Percentiles rank a stretch among this genome's conserved stretches.
Evolutionary conservation across 2,113 vertebrate species (phyloP).

Genomic region (Plectropomus leopardus): DNA sequence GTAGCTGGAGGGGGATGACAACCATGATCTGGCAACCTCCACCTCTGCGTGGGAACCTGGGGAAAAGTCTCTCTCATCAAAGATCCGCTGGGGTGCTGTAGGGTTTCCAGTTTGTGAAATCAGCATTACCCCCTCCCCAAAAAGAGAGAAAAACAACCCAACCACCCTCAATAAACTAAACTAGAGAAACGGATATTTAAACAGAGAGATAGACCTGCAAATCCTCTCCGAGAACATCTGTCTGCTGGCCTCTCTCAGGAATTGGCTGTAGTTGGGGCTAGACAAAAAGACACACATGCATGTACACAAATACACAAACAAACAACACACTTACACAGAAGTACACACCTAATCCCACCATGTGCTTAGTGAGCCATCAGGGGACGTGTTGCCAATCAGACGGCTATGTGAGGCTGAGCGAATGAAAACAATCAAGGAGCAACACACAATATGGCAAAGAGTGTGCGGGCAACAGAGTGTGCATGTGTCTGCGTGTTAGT

Average conservation of each 20-base stretch:
- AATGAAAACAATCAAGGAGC: slow-evolving; percentile 80
- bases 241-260: slow-evolving; percentile 75
- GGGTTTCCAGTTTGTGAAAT: slow-evolving; percentile 65
- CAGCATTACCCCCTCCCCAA: slow-evolving; percentile 37
- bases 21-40: slow-evolving; percentile 69
- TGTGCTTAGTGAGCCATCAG: slow-evolving; percentile 74
- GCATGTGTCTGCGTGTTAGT: slow-evolving; percentile 23
- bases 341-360: slow-evolving; percentile 78
- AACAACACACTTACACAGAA: slow-evolving; percentile 58
- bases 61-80: slow-evolving; percentile 71
- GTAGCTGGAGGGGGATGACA: slow-evolving; percentile 73
- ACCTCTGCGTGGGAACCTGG: slow-evolving; percentile 59
- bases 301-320: slow-evolving; percentile 57
- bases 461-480: slow-evolving; percentile 15
- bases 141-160: slow-evolving; percentile 14
- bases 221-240: slow-evolving; percentile 79
- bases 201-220: slow-evolving; percentile 65
- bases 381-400: slow-evolving; percentile 80
- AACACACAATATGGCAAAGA: slow-evolving; percentile 65
- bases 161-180: slow-evolving; percentile 59
- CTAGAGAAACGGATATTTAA: slow-evolving; percentile 66
- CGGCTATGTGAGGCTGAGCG: slow-evolving; percentile 70
- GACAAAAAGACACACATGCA: slow-evolving; percentile 57
- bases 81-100: slow-evolving; percentile 57
- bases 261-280: slow-evolving; percentile 67